Conservation (phyloP, 2,797 vertebrate species). For the Holocentrus rufus region DNA sequence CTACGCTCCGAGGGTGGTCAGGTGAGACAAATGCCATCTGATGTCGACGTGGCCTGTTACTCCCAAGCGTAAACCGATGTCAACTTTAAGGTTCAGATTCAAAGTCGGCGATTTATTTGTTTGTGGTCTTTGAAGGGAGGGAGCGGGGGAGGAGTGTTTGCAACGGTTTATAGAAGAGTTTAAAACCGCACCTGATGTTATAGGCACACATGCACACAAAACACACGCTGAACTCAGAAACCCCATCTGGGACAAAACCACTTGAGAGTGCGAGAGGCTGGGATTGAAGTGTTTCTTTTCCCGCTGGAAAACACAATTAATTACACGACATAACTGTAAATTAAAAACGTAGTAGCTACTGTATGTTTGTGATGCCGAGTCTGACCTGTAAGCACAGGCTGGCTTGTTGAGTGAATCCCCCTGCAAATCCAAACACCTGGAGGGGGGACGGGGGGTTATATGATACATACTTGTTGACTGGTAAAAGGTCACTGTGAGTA, state of each 20-base stretch:
- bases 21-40: conserved; percentile 47
- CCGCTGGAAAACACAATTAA: conserved; percentile 34
- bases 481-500: conserved; percentile 53
- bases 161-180: conserved; percentile 53
- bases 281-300: conserved; percentile 45
- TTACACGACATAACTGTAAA: conserved; percentile 24
- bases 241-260: conserved; percentile 44
- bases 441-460: background rate
- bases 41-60: conserved; percentile 42
- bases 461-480: conserved; percentile 39
- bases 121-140: conserved; percentile 52
- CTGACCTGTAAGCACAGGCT: conserved; percentile 39
- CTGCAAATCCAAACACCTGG: conserved; percentile 38
- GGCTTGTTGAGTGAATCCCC: conserved; percentile 5
- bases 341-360: conserved; percentile 47
- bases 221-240: conserved; percentile 30
- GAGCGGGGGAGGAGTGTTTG: conserved; percentile 36
- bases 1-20: conserved; percentile 37
- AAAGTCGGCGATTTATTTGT: conserved; percentile 66
- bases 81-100: conserved; percentile 11
- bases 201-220: background rate
- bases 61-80: conserved; percentile 39
- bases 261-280: conserved; percentile 18
- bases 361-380: conserved; percentile 49
- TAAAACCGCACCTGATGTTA: conserved; percentile 55